Base-by-base conservation (phyloP, 2,113 vertebrate genomes). In the Hiodon alosoides region DNA sequence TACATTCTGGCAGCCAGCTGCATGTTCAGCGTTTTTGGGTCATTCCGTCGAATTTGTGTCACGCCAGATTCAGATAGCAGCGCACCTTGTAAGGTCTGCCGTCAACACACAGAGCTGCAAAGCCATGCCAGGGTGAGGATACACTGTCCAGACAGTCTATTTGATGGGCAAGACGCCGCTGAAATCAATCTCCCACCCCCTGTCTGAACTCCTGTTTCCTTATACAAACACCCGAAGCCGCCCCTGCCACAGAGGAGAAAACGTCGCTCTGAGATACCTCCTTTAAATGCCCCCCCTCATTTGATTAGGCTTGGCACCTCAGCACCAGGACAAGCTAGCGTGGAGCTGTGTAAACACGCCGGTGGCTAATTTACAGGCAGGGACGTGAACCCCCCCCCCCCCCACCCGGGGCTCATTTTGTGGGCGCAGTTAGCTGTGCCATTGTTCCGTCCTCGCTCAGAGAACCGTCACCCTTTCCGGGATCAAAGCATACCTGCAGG, bases 261-360 rank as follows among this genome's bases (percentile, higher is more conserved):
- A 66, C 75, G 8, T 31, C 31, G 31, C 47, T 83, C 79, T 80
- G 73, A 79, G 77, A 74, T 73, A 81, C 77, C 75, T 47, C 48
- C 69, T 76, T 79, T 69, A 77, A 80, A 86, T 79, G 4, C 10
- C 53, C 51, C 48, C 65, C 31, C 31, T 31, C 72, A 69, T 83
- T 81, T 85, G 85, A 84, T 87, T 85, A 85, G 75, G 74, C 31
- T 81, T 79, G 78, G 78, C 76, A 67, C 77, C 68, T 71, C 59
- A 55, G 53, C 70, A 75, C 6, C 7, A 3, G 79, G 61, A 80
- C 77, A 72, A 70, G 79, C 48, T 59, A 2, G 72, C 60, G 62
- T 4, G 7, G 66, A 74, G 58, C 58, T 66, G 73, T 31, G 78
- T 83, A 86, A 86, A 86, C 76, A 85, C 50, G n/a, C 54, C 13